Percentiles rank a stretch among this genome's conserved stretches.
Conservation (phyloP, 2,888 invertebrate species). For the Ectemnius cavifrons region DNA sequence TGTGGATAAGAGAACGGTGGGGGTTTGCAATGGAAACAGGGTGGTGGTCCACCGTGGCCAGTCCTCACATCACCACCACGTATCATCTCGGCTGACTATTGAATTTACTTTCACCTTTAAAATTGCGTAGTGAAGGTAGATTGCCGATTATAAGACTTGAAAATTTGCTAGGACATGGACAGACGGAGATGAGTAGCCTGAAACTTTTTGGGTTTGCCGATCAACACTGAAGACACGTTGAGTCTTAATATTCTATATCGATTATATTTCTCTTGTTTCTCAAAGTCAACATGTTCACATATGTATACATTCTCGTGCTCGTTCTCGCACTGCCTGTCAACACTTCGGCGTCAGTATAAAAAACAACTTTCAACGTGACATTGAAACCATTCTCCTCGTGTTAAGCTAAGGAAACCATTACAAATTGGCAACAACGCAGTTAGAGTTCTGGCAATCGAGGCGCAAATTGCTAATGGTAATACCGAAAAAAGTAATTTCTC, state of each 20-base stretch:
- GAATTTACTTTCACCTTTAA: neutral
- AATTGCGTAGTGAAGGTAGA: neutral
- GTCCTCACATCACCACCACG: too few relatives aligned
- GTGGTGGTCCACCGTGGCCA: slow-evolving; percentile 56
- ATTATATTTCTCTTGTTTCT: slow-evolving; percentile 21
- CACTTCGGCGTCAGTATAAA: slow-evolving; percentile 2
- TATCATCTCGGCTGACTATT: neutral
- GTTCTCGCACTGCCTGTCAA: neutral
- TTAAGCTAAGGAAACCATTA: slow-evolving; percentile 2
- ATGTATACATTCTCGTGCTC: neutral
- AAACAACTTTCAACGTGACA: slow-evolving; percentile 11
- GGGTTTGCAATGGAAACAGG: slow-evolving; percentile 59
- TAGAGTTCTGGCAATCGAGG: neutral
- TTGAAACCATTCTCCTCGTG: slow-evolving; percentile 7
- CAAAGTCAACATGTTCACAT: slow-evolving; percentile 17
- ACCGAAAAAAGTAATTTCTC: slow-evolving; percentile 9
- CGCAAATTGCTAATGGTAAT: neutral
- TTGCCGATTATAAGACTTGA: too few relatives aligned
- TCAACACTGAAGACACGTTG: neutral
- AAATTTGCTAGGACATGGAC: too few relatives aligned
- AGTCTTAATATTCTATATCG: slow-evolving; percentile 9
- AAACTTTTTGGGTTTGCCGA: neutral
- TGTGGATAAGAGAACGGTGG: slow-evolving; percentile 58
- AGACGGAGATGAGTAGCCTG: neutral
- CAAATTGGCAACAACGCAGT: neutral